phyloP scores from a whole-genome alignment of 2,113 vertebrate species.

The Physeter macrocephalus region DNA sequence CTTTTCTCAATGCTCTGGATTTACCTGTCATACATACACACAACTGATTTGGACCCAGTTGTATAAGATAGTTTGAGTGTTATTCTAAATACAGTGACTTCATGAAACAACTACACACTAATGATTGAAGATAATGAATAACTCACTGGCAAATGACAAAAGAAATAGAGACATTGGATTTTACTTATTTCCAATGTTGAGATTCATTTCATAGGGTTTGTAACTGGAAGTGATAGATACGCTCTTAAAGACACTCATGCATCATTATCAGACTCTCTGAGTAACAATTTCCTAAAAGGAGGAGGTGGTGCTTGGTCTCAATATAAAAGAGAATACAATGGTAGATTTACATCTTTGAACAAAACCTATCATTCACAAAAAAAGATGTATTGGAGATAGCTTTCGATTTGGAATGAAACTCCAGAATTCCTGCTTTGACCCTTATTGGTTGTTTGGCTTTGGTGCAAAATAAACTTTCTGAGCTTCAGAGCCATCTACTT shows the following conservation, averaged over 20 bases:
- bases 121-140: not conserved
- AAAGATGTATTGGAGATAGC: not conserved
- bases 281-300: slow-evolving; percentile 6
- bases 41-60: not conserved
- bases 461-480: not conserved
- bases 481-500: not conserved
- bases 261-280: slow-evolving; percentile 52
- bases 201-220: slow-evolving; percentile 9
- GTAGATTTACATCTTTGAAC: not conserved
- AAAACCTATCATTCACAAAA: not conserved
- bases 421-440: not conserved
- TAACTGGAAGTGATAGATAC: slow-evolving; percentile 49
- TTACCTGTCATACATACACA: not conserved
- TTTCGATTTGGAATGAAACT: not conserved
- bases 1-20: not conserved
- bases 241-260: slow-evolving; percentile 53
- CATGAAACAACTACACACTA: not conserved
- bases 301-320: not conserved
- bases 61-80: not conserved
- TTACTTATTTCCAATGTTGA: slow-evolving; percentile 26
- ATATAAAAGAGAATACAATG: not conserved
- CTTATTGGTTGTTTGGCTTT: not conserved
- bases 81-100: not conserved
- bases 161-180: not conserved
- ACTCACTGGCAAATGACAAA: not conserved